These are phyloP conservation scores for Lates japonicus DNA, from an alignment of 2,797 vertebrate species.

Conservation along the genomic window DNA sequence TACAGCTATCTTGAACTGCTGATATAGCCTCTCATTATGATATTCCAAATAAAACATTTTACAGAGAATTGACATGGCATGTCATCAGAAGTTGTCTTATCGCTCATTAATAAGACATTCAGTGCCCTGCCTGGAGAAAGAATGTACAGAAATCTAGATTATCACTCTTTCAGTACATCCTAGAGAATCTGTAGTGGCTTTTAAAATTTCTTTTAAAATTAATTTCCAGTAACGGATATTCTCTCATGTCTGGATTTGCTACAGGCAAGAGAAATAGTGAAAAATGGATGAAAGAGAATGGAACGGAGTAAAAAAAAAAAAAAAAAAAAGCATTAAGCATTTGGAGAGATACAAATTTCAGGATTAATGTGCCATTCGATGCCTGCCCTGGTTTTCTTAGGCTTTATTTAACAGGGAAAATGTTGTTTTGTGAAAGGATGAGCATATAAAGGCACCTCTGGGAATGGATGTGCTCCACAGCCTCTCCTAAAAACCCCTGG, in stretches of 20 bases:
- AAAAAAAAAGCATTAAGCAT: slow-evolving; percentile 16
- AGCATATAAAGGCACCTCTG: slow-evolving; percentile 41
- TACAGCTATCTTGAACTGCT: slow-evolving; percentile 2
- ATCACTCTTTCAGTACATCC: slow-evolving; percentile 5
- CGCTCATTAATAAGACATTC: slow-evolving; percentile 28
- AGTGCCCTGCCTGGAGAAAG: slow-evolving; percentile 9
- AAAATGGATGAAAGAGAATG: slow-evolving; percentile 24
- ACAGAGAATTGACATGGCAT: slow-evolving; percentile 4
- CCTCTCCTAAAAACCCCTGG: slow-evolving; percentile 15
- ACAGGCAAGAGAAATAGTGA: slow-evolving; percentile 24
- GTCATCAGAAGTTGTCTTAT: slow-evolving; percentile 14
- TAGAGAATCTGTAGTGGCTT: slow-evolving; percentile 18
- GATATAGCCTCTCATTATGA: neutral
- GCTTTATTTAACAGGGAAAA: slow-evolving; percentile 58
- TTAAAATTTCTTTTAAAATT: slow-evolving; percentile 40
- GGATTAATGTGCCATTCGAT: slow-evolving; percentile 46
- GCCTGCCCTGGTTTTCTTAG: slow-evolving; percentile 35
- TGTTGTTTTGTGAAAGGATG: slow-evolving; percentile 55
- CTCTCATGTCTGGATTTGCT: slow-evolving; percentile 24
- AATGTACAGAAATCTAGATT: slow-evolving; percentile 8
- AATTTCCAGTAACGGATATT: slow-evolving; percentile 42
- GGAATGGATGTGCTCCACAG: slow-evolving; percentile 24
- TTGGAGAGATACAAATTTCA: slow-evolving; percentile 28
- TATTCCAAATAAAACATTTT: neutral
- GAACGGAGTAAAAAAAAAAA: slow-evolving; percentile 4